Base-by-base conservation (phyloP, 53 echinoderm and acorn worm species). In the Actinopyga echinites region DNA sequence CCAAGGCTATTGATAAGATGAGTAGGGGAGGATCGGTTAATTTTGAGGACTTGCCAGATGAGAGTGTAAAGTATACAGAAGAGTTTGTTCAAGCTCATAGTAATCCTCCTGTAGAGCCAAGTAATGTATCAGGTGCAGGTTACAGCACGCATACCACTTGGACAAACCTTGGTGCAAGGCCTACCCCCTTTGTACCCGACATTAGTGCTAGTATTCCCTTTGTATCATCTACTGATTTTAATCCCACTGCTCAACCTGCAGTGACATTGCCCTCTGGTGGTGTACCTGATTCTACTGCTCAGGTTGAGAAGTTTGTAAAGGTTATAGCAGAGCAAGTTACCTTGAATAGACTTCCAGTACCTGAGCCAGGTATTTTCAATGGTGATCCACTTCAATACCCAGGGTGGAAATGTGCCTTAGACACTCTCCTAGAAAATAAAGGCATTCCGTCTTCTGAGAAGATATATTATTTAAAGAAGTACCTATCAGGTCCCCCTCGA, bases 391-490 rank as follows among this genome's bases (percentile, higher is more conserved):
- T n/a, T n/a, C n/a, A n/a, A n/a, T n/a, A 19, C 23, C 23, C 15
- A 21, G 64, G 64, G 8, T 63, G 64, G 64, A 63, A 24, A 24
- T 63, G 64, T 63, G 20, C 17, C 12, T 24, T 63, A 13, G 64
- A 63, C 35, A 30, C 68, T 1, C 19, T 67, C 5, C 19, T 34
- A 67, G 68, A 34, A 35, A 67, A 67, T 20, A 67, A 19, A 26
- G 35, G 68, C n/a, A 34, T 67, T 67, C 68, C 68, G 6, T 17
- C 68, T 8, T 67, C 68, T 8, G 68, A 67, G 19, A 67, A 34
- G 68, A 65, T 65, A 5, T 65, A 65, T 65, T 32, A 65, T 54
- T 19, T 54, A 12, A 54, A 54, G 19, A 10, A 19, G 10, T 54
- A 54, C 19, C 55, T 54, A 12, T 23, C 59, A 23, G 59, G 59